Evolutionary conservation across 2,888 invertebrate genomes (phyloP), one percentile per base, ranked within the genome.

Genomic region (Ramazzottius varieornatus): DNA sequence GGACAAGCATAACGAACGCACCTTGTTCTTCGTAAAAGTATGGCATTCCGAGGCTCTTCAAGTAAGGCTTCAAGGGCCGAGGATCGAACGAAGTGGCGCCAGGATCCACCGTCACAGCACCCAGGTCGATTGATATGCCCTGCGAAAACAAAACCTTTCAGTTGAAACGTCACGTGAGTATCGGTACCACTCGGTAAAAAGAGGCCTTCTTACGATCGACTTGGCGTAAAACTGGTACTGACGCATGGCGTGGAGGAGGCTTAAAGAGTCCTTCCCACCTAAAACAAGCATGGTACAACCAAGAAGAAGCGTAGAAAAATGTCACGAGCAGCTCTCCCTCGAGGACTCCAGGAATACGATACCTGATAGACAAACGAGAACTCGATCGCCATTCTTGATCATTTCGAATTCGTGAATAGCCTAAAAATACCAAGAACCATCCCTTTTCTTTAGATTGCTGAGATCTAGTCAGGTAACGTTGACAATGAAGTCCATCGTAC

Each of bases 401-500:
- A 90, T 90, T 68, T 83, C 81, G 76, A 83, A 88, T 72, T 88
- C 86, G 68, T 84, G 83, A 64, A 89, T 79, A 0, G 88, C 88
- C 83, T 85, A 74, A 34, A 72, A 69, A 66, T 67, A 67, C 20
- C 8, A 40, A 40, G n/a, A n/a, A n/a, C n/a, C n/a, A n/a, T n/a
- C n/a, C n/a, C n/a, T n/a, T n/a, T n/a, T n/a, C n/a, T n/a, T n/a
- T n/a, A n/a, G n/a, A n/a, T n/a, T n/a, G n/a, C n/a, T n/a, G n/a
- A n/a, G n/a, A n/a, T n/a, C n/a, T n/a, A n/a, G n/a, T n/a, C n/a
- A n/a, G n/a, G n/a, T n/a, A n/a, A n/a, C n/a, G n/a, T n/a, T n/a
- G n/a, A n/a, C n/a, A n/a, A n/a, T n/a, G n/a, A n/a, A n/a, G n/a
- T n/a, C n/a, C n/a, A n/a, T n/a, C n/a, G n/a, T n/a, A 24, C 32